Base-by-base conservation (phyloP, 92 coral and sea anemone genomes). In the Galaxea fascicularis region DNA sequence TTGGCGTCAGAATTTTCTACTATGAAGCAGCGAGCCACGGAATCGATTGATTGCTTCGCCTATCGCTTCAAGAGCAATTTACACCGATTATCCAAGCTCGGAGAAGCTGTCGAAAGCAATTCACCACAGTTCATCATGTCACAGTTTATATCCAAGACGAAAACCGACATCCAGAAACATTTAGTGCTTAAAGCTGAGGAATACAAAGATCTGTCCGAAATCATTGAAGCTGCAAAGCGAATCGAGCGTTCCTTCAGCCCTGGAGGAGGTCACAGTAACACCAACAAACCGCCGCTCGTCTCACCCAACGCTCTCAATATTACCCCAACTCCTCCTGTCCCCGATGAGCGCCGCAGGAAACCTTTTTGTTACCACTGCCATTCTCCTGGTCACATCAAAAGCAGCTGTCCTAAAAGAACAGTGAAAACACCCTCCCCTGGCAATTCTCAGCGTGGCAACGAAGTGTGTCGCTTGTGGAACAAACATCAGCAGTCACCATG, bases 21-120 rank as follows among this genome's bases (percentile, higher is more conserved):
- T 5, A 79, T 86, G 86, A 71, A 79, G n/a, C 86, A 86, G 65
- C 71, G 25, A 26, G 66, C 86, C 4, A 70, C 85, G 1, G 81
- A 86, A 72, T 56, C 56, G 10, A 46, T 79, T 24, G 86, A 79
- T 44, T 65, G 73, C 57, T 86, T 86, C 30, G 65, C 79, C 15
- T 86, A 67, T 35, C 85, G 80, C 57, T 86, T 47, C 77, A 70
- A 86, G 24, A 78, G 79, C 54, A 64, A 16, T 27, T 35, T 78
- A 8, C 77, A 87, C 66, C 86, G 82, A 29, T 47, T 87, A 4
- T 65, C 73, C 49, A 80, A 87, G 63, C 54, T 80, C 12, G 56
- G 77, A 8, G 85, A 80, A 80, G 20, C 70, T 13, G 60, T 66
- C 24, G 29, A 44, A 8, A 29, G 57, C 29, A 67, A 27, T 12